Evolutionary conservation across 2,113 vertebrate species (phyloP).

Genomic region (Haliaeetus leucogaster): DNA sequence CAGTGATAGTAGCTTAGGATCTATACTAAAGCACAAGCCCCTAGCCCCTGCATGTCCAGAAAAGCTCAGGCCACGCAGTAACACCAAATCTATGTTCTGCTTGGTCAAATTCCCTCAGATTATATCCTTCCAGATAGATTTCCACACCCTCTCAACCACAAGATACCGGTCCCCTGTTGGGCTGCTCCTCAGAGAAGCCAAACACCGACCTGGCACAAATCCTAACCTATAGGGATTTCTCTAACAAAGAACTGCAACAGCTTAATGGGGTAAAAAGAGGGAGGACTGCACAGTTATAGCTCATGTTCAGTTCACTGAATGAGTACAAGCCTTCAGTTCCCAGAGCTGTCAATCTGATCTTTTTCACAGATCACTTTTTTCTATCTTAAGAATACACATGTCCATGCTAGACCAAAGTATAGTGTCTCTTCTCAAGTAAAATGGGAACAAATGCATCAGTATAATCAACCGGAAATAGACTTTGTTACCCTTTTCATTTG

Average conservation of each 20-base stretch:
- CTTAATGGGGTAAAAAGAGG: not conserved
- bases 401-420: not conserved
- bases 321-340: not conserved
- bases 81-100: not conserved
- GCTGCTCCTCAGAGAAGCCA: not conserved
- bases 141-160: not conserved
- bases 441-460: not conserved
- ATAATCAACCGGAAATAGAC: not conserved
- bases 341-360: not conserved
- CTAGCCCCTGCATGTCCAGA: not conserved
- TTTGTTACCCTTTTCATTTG: not conserved
- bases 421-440: not conserved
- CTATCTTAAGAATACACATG: not conserved
- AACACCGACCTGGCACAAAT: not conserved
- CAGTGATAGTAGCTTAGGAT: not conserved
- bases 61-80: not conserved
- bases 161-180: not conserved
- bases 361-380: not conserved
- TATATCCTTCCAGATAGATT: not conserved
- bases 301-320: not conserved
- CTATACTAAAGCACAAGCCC: not conserved
- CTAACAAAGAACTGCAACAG: not conserved
- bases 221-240: not conserved
- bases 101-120: not conserved
- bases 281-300: not conserved